phyloP scores from a whole-genome alignment of 2,113 vertebrate genomes.

The Carassius auratus region DNA sequence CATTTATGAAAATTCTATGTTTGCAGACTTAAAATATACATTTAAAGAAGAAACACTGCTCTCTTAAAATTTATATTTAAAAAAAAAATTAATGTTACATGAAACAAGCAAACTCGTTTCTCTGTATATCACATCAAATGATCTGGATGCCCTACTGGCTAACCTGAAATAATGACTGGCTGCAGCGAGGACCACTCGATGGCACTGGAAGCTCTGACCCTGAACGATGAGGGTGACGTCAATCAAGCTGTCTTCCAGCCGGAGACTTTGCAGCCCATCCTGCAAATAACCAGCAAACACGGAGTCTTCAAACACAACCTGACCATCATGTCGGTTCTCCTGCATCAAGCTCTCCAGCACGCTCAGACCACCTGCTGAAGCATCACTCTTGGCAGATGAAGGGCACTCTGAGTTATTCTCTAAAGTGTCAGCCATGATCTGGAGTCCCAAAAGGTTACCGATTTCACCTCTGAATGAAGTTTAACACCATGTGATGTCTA shows the following conservation, averaged over 20 bases:
- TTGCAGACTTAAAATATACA: not conserved
- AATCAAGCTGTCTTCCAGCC: conserved; percentile 87
- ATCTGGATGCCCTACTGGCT: not conserved
- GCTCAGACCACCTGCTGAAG: conserved; percentile 64
- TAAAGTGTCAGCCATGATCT: conserved; percentile 82
- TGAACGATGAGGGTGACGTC: conserved; percentile 87
- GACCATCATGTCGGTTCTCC: conserved; percentile 74
- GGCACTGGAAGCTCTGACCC: conserved; percentile 87
- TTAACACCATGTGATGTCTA: not conserved
- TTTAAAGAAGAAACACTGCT: not conserved
- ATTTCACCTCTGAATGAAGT: not conserved
- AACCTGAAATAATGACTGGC: conserved; percentile 98
- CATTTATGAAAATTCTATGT: not conserved
- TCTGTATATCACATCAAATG: too few species aligned
- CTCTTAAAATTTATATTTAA: too few species aligned
- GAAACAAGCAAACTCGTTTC: not conserved
- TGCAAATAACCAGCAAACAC: conserved; percentile 88
- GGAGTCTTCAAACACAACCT: conserved; percentile 82
- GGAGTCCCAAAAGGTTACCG: not conserved
- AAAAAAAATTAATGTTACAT: not conserved
- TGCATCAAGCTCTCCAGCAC: conserved; percentile 71
- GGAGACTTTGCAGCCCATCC: conserved; percentile 86
- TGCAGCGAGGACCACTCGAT: conserved; percentile 90
- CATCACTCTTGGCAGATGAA: conserved; percentile 62
- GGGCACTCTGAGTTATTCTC: conserved; percentile 84